Percentiles rank a stretch among this genome's conserved stretches.
Evolutionary conservation across 30 jellyfish, hydroid and myxozoan species (phyloP).

Genomic region (Hydractinia symbiolongicarpus): DNA sequence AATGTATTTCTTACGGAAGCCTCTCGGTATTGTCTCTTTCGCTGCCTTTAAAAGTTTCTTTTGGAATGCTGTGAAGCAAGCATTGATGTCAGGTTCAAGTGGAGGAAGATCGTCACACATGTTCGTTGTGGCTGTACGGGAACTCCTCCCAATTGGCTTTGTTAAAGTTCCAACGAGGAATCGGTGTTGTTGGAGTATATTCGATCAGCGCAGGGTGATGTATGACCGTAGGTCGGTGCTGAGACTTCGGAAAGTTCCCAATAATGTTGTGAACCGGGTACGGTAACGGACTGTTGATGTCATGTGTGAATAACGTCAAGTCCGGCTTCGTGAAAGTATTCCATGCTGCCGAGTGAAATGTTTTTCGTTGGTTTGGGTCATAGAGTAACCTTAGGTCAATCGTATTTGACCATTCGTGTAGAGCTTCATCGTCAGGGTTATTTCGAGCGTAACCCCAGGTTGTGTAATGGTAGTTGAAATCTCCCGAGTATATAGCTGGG

Average conservation of each 20-base stretch:
- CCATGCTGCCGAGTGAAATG: conserved; percentile 12
- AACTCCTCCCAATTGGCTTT: conserved; percentile 3
- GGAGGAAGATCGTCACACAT: conserved; percentile 12
- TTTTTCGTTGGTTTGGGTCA: conserved; percentile 13
- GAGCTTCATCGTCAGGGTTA: conserved; percentile 7
- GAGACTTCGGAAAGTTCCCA: too few species aligned
- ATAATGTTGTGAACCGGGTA: too few species aligned
- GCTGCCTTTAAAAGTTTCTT: neutral
- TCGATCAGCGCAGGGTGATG: conserved; percentile 11
- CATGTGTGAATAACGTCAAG: conserved; percentile 23
- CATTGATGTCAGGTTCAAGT: neutral
- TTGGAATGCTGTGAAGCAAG: conserved; percentile 1
- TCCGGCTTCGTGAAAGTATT: conserved; percentile 23
- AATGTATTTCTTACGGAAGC: conserved; percentile 6
- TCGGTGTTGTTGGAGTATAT: conserved; percentile 18
- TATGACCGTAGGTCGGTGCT: conserved; percentile 1
- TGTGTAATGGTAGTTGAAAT: conserved; percentile 22
- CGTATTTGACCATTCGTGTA: neutral
- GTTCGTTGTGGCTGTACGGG: conserved; percentile 14
- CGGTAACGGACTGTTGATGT: too few species aligned
- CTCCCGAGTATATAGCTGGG: conserved; percentile 29
- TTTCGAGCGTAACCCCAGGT: neutral
- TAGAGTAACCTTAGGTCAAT: conserved; percentile 11
- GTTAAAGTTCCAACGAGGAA: neutral
- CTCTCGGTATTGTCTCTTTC: neutral